phyloP scores from a whole-genome alignment of 2,888 invertebrate genomes.

The Chrysodeixis includens region DNA sequence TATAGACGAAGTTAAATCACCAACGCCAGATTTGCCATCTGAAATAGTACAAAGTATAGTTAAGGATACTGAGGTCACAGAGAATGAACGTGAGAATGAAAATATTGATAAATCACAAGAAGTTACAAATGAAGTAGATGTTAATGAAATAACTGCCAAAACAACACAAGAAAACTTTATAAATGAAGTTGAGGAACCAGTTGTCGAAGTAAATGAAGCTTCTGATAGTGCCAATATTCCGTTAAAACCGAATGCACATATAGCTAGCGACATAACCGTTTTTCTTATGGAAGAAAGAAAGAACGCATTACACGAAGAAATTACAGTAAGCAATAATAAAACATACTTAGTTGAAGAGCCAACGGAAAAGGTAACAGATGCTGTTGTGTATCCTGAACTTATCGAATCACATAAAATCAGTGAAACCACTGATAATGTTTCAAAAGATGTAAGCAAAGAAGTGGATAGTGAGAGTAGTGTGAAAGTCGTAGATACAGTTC shows the following conservation, averaged over 20 bases:
- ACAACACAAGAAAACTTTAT: constrained; percentile 32
- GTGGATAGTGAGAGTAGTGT: constrained; percentile 9
- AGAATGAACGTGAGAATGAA: constrained; percentile 34
- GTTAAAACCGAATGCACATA: constrained; percentile 23
- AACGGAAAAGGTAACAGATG: constrained; percentile 10
- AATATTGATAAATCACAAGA: constrained; percentile 19
- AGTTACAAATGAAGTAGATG: constrained; percentile 25
- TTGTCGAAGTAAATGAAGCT: neutral
- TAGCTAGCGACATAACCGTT: constrained; percentile 40
- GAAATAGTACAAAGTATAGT: constrained; percentile 80
- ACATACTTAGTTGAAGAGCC: constrained; percentile 14
- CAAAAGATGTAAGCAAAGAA: constrained; percentile 10
- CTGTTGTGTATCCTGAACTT: constrained; percentile 17
- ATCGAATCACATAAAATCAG: constrained; percentile 2
- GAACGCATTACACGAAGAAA: constrained; percentile 27
- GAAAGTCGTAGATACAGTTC: constrained; percentile 6
- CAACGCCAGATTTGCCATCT: constrained; percentile 69
- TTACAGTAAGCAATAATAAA: neutral
- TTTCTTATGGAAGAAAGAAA: constrained; percentile 46
- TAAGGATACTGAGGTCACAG: constrained; percentile 48
- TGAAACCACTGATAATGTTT: constrained; percentile 13
- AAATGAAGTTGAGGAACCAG: constrained; percentile 12
- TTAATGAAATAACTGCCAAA: constrained; percentile 44
- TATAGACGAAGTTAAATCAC: constrained; percentile 53
- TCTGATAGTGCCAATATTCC: constrained; percentile 6